phyloP scores from a whole-genome alignment of 1,140 invertebrate species.

The Drosophila virilis region DNA sequence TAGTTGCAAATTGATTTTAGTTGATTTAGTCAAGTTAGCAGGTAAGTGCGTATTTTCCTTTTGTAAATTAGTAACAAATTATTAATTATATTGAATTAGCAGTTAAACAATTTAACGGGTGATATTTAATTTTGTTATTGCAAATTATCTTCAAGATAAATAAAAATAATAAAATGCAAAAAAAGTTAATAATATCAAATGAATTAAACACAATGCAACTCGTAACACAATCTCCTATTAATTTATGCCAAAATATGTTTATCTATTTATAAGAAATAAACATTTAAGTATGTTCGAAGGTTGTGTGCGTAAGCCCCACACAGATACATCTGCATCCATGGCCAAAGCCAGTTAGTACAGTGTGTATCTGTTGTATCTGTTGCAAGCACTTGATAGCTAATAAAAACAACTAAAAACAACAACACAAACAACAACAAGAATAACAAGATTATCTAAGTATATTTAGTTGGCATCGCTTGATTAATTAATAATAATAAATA shows the following conservation, averaged over 20 bases:
- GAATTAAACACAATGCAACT: background rate
- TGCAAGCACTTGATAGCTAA: slow-evolving; percentile 55
- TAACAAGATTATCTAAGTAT: slow-evolving; percentile 18
- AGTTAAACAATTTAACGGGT: slow-evolving; percentile 73
- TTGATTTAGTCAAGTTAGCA: slow-evolving; percentile 65
- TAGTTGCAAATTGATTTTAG: slow-evolving; percentile 55
- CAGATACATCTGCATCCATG: background rate
- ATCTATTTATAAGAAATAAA: background rate
- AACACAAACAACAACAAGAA: slow-evolving; percentile 4
- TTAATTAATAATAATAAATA: slow-evolving; percentile 38
- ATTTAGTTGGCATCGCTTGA: slow-evolving; percentile 82
- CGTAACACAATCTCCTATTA: slow-evolving; percentile 5
- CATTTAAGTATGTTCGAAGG: background rate
- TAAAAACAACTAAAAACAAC: slow-evolving; percentile 10
- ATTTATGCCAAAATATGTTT: slow-evolving; percentile 5
- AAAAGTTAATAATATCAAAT: slow-evolving; percentile 6
- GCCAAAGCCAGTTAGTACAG: slow-evolving; percentile 2
- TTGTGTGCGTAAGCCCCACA: slow-evolving; percentile 5
- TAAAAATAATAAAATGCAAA: slow-evolving; percentile 28
- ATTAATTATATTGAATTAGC: slow-evolving; percentile 66
- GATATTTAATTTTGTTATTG: slow-evolving; percentile 75
- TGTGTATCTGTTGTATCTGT: slow-evolving; percentile 63
- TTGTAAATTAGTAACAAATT: slow-evolving; percentile 51
- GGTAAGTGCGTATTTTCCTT: slow-evolving; percentile 67
- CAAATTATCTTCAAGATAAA: slow-evolving; percentile 65